phyloP scores from a whole-genome alignment of 2,888 invertebrate species.

The Gymnosoma rotundatum region DNA sequence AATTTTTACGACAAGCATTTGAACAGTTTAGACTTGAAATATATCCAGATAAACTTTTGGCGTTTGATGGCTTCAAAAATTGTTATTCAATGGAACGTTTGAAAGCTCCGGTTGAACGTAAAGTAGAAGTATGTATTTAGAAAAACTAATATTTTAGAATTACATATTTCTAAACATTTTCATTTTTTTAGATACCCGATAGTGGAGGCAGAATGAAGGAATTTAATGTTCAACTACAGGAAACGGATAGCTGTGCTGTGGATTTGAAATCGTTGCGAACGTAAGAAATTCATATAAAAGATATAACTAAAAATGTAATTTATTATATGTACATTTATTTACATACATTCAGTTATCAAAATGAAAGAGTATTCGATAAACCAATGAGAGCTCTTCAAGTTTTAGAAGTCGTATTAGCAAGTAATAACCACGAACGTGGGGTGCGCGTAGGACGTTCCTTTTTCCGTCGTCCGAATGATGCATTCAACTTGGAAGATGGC shows the following conservation, averaged over 20 bases:
- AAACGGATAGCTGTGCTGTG: constrained; percentile 74
- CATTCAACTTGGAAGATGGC: constrained; percentile 87
- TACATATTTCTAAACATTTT: not conserved
- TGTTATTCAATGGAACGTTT: constrained; percentile 83
- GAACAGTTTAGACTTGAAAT: constrained; percentile 77
- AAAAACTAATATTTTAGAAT: too few relatives aligned
- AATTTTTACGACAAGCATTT: constrained; percentile 84
- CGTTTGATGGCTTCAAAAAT: constrained; percentile 89
- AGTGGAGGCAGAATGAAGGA: constrained; percentile 70
- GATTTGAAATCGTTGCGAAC: constrained; percentile 76
- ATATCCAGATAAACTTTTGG: constrained; percentile 83
- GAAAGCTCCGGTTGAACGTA: constrained; percentile 58
- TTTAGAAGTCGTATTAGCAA: constrained; percentile 86
- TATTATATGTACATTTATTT: not conserved
- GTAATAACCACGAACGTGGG: constrained; percentile 80
- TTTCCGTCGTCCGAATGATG: constrained; percentile 84
- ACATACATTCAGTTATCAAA: constrained; percentile 75
- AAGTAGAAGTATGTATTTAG: constrained; percentile 74
- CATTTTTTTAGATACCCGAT: constrained; percentile 74
- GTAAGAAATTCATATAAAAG: constrained; percentile 71
- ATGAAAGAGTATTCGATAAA: constrained; percentile 78
- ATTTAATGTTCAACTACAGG: constrained; percentile 76
- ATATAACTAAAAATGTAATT: not conserved
- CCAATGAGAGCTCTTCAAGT: constrained; percentile 84
- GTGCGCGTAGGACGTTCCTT: constrained; percentile 85